These are phyloP conservation scores for Petromus typicus DNA, from an alignment of 2,113 vertebrate genomes.

Conservation along the genomic window DNA sequence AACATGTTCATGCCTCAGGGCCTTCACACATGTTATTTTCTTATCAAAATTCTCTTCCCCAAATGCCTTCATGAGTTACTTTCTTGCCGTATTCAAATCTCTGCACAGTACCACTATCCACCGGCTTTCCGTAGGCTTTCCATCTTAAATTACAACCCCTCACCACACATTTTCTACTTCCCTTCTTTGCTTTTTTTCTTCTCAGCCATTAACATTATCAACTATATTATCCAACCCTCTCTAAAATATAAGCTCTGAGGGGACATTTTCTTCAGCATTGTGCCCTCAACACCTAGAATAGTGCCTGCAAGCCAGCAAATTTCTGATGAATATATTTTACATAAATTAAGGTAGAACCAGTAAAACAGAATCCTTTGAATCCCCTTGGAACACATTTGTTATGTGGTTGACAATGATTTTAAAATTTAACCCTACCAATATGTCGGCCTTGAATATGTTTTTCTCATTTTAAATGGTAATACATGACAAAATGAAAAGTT, in stretches of 20 bases:
- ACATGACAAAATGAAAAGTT: slow-evolving; percentile 38
- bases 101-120: not conserved
- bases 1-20: not conserved
- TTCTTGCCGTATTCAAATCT: slow-evolving; percentile 5
- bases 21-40: not conserved
- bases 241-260: not conserved
- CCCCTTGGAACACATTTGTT: not conserved
- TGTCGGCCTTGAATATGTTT: slow-evolving; percentile 14
- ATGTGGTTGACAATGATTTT: not conserved
- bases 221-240: not conserved
- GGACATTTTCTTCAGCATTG: not conserved
- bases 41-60: not conserved
- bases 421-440: slow-evolving; percentile 14
- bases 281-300: not conserved
- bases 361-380: not conserved
- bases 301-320: not conserved
- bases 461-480: slow-evolving; percentile 62
- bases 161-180: not conserved
- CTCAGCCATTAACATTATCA: not conserved
- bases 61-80: not conserved
- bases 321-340: slow-evolving; percentile 3
- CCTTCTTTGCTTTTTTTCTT: not conserved
- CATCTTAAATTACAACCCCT: not conserved
- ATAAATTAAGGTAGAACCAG: not conserved
- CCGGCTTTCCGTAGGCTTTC: not conserved